Percentiles rank a stretch among this genome's conserved stretches.
Evolutionary conservation across 1,140 invertebrate species (phyloP).

Genomic region (Orius laevigatus): DNA sequence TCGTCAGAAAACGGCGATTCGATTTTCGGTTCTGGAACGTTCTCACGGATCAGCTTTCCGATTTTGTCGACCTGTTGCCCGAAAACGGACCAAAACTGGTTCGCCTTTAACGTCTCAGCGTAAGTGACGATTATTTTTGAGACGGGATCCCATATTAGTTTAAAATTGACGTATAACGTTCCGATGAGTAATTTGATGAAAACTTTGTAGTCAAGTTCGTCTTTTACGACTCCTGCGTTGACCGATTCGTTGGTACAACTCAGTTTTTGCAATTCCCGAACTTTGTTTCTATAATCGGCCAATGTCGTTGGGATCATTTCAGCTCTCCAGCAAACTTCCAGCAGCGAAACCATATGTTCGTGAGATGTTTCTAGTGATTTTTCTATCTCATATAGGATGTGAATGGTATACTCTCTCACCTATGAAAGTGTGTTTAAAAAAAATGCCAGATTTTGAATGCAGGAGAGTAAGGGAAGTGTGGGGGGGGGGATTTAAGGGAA

Average conservation of each 20-base stretch:
- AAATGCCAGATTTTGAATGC: neutral
- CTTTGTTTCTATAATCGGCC: slow-evolving; percentile 58
- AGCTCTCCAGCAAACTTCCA: slow-evolving; percentile 47
- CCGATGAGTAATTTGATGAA: slow-evolving; percentile 65
- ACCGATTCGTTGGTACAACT: slow-evolving; percentile 23
- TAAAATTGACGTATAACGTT: slow-evolving; percentile 71
- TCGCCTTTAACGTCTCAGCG: slow-evolving; percentile 41
- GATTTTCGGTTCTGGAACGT: too few relatives aligned
- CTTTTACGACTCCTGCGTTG: neutral
- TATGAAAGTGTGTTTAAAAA: slow-evolving; percentile 28
- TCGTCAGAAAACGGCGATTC: neutral
- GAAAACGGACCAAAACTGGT: slow-evolving; percentile 66
- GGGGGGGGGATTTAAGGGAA: neutral
- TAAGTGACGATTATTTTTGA: slow-evolving; percentile 53
- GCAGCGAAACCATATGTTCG: slow-evolving; percentile 27
- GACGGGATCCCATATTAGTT: slow-evolving; percentile 72
- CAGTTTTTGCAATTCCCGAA: slow-evolving; percentile 55
- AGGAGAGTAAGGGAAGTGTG: neutral
- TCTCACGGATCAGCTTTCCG: neutral
- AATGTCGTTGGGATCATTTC: slow-evolving; percentile 49
- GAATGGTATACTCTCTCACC: slow-evolving; percentile 46
- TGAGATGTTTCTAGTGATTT: slow-evolving; percentile 27
- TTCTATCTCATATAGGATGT: slow-evolving; percentile 56
- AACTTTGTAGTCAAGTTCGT: slow-evolving; percentile 17
- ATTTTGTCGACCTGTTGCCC: slow-evolving; percentile 37